phyloP scores from a whole-genome alignment of 2,888 invertebrate genomes.

The Callinectes sapidus region DNA sequence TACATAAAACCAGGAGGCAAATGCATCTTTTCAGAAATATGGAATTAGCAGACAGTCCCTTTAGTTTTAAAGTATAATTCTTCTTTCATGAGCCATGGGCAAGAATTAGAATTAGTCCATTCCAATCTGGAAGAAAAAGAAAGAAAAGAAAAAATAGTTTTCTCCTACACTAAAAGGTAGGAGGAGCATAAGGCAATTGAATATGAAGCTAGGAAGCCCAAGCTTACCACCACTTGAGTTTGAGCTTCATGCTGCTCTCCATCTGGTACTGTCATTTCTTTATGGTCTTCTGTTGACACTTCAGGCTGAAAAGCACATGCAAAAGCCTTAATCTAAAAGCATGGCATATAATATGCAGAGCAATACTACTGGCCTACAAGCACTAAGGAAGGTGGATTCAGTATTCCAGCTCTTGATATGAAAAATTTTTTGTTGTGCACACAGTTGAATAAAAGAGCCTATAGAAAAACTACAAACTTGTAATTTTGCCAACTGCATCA shows the following conservation, averaged over 20 bases:
- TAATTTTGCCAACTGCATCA: neutral
- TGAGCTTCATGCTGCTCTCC: conserved; percentile 64
- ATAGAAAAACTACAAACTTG: neutral
- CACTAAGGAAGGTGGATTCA: conserved; percentile 11
- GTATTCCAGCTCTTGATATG: conserved; percentile 62
- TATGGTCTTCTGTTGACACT: conserved; percentile 52
- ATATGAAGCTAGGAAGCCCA: conserved; percentile 49
- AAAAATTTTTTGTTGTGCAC: neutral
- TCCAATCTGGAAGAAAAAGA: conserved; percentile 15
- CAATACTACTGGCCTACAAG: conserved; percentile 36
- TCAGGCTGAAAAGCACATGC: conserved; percentile 65
- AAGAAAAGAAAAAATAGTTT: conserved; percentile 14
- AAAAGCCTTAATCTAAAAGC: conserved; percentile 54
- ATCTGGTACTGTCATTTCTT: conserved; percentile 45
- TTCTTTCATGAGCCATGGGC: conserved; percentile 14
- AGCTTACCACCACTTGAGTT: conserved; percentile 61
- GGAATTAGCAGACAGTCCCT: neutral
- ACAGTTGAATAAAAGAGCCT: neutral
- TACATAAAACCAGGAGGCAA: neutral
- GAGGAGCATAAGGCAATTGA: conserved; percentile 2
- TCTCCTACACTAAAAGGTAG: neutral
- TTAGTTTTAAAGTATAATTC: neutral
- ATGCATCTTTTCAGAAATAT: neutral
- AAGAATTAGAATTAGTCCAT: neutral
- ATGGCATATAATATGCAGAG: neutral